These are phyloP conservation scores for Hucho hucho DNA, from an alignment of 2,113 vertebrate genomes.

Conservation along the genomic window DNA sequence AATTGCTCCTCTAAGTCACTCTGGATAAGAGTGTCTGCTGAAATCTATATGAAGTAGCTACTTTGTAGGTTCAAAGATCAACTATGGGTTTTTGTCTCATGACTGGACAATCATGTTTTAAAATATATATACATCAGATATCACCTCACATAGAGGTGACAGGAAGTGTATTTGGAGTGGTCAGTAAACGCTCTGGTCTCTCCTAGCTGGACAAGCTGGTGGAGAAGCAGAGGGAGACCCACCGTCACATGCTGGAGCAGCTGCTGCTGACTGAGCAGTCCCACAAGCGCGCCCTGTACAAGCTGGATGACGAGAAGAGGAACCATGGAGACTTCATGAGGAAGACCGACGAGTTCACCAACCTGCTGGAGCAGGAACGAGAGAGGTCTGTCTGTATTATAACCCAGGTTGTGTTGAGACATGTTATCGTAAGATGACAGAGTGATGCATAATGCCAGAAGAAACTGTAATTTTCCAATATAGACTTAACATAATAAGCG, in stretches of 20 bases:
- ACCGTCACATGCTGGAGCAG: slow-evolving; percentile 89
- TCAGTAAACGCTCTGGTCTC: neutral
- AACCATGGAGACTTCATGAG: slow-evolving; percentile 91
- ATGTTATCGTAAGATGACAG: neutral
- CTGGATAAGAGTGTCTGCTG: no score
- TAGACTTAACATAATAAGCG: slow-evolving; percentile 34
- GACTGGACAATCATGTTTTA: neutral
- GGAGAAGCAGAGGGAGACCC: slow-evolving; percentile 89
- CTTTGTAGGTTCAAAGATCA: neutral
- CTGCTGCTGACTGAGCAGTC: slow-evolving; percentile 91
- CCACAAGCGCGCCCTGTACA: slow-evolving; percentile 84
- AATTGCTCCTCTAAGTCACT: no score
- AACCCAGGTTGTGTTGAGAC: slow-evolving; percentile 5
- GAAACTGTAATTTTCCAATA: slow-evolving; percentile 11
- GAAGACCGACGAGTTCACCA: slow-evolving; percentile 92
- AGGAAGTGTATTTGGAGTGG: neutral
- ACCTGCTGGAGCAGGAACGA: slow-evolving; percentile 90
- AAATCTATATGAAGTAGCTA: no score
- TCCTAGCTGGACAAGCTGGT: slow-evolving; percentile 89
- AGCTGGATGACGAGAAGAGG: slow-evolving; percentile 90
- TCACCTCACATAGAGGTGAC: neutral
- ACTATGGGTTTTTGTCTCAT: neutral
- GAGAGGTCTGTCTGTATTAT: slow-evolving; percentile 82
- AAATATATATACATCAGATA: neutral
- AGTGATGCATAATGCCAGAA: neutral